Evolutionary conservation across 2,888 invertebrate genomes (phyloP).

Genomic region (Sesia apiformis): DNA sequence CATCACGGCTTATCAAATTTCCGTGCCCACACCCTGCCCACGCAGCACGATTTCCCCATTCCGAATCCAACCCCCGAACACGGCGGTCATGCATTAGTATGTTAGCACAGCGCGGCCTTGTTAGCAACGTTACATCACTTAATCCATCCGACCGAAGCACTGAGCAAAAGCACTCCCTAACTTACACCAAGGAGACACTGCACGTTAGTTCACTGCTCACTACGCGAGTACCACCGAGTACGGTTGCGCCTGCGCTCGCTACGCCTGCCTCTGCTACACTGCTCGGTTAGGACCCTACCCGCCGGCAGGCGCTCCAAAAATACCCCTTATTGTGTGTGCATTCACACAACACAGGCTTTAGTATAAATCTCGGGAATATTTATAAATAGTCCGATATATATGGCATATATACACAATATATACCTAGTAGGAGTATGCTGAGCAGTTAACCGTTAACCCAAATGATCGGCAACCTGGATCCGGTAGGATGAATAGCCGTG

Average conservation of each 20-base stretch:
- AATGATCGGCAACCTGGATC: conserved; percentile 13
- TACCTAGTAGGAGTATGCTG: neutral
- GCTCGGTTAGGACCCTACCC: conserved; percentile 32
- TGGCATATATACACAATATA: neutral
- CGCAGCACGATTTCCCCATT: conserved; percentile 27
- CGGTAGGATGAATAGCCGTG: conserved; percentile 5
- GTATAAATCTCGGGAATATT: conserved; percentile 46
- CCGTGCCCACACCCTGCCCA: conserved; percentile 49
- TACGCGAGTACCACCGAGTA: conserved; percentile 22
- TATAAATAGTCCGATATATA: conserved; percentile 41
- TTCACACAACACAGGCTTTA: conserved; percentile 60
- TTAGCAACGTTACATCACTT: conserved; percentile 39
- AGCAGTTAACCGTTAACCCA: neutral
- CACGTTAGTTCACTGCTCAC: conserved; percentile 33
- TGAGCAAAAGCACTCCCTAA: conserved; percentile 46
- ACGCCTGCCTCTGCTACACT: conserved; percentile 49
- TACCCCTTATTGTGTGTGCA: conserved; percentile 62
- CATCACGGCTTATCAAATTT: conserved; percentile 70
- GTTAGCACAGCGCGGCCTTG: conserved; percentile 51
- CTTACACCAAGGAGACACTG: conserved; percentile 49
- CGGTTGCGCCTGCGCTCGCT: conserved; percentile 33
- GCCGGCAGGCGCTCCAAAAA: conserved; percentile 51
- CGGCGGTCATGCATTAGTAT: conserved; percentile 60
- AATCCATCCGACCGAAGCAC: conserved; percentile 29
- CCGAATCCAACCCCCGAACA: conserved; percentile 18